phyloP scores from a whole-genome alignment of 2,113 vertebrate genomes.

The Lamprotornis superbus region DNA sequence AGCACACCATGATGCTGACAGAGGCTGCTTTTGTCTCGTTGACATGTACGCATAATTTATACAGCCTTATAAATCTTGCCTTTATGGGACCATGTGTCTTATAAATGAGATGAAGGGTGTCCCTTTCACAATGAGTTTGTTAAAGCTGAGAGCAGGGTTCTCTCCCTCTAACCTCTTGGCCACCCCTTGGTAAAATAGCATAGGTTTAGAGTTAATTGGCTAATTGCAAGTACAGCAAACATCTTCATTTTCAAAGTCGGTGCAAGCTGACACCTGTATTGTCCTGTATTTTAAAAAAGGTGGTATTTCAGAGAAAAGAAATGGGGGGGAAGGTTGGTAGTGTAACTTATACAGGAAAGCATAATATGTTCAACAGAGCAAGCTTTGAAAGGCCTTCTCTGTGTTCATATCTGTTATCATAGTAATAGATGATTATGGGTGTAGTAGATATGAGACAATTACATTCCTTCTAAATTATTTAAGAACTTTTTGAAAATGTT shows the following conservation, averaged over 20 bases:
- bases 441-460: background rate
- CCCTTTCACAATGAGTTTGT: constrained; percentile 4
- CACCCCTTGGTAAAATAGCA: background rate
- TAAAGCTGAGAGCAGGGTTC: background rate
- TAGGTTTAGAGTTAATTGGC: background rate
- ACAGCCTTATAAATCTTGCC: constrained; percentile 29
- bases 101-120: background rate
- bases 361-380: background rate
- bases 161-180: background rate
- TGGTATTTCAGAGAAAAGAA: background rate
- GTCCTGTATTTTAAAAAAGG: background rate
- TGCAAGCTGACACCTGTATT: background rate
- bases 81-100: constrained; percentile 26
- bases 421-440: background rate
- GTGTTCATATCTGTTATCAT: background rate
- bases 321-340: background rate
- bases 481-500: background rate
- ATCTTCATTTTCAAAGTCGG: background rate
- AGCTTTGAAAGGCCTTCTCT: background rate
- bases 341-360: background rate
- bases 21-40: background rate
- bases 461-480: background rate
- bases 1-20: background rate
- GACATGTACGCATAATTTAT: constrained; percentile 15
- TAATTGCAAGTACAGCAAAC: constrained; percentile 2